Percentiles rank a stretch among this genome's conserved stretches.
Evolutionary conservation across 1,140 invertebrate genomes (phyloP).

Genomic region (Leptopilina boulardi): DNA sequence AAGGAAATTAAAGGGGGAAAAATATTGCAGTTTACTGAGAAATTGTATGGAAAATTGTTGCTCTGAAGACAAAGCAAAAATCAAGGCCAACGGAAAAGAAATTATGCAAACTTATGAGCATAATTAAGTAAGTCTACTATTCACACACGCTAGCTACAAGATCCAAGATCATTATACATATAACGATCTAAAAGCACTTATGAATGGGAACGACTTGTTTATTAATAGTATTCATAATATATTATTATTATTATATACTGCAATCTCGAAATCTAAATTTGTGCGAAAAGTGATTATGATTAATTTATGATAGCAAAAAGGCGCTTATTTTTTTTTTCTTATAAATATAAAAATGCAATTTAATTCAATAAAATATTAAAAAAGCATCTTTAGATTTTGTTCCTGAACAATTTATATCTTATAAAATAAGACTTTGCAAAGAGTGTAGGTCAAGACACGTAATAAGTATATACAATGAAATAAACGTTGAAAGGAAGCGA

Average conservation of each 20-base stretch:
- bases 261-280: not conserved
- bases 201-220: not conserved
- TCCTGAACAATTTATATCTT: not conserved
- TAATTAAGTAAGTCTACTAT: not conserved
- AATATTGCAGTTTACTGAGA: not conserved
- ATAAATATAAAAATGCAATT: no score
- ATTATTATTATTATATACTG: not conserved
- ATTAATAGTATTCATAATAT: not conserved
- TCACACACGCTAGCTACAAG: not conserved
- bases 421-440: not conserved
- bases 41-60: slow-evolving; percentile 6
- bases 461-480: not conserved
- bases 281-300: no score
- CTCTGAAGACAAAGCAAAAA: slow-evolving; percentile 4
- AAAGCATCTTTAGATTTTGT: no score
- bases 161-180: not conserved
- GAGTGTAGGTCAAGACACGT: slow-evolving; percentile 10
- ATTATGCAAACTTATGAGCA: slow-evolving; percentile 8
- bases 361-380: no score
- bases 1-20: not conserved
- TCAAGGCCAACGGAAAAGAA: slow-evolving; percentile 8
- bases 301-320: no score
- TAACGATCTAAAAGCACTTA: not conserved
- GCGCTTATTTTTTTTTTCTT: no score
- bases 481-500: slow-evolving; percentile 8